phyloP scores from a whole-genome alignment of 2,113 vertebrate genomes.

The Rhynchopsitta pachyrhyncha region DNA sequence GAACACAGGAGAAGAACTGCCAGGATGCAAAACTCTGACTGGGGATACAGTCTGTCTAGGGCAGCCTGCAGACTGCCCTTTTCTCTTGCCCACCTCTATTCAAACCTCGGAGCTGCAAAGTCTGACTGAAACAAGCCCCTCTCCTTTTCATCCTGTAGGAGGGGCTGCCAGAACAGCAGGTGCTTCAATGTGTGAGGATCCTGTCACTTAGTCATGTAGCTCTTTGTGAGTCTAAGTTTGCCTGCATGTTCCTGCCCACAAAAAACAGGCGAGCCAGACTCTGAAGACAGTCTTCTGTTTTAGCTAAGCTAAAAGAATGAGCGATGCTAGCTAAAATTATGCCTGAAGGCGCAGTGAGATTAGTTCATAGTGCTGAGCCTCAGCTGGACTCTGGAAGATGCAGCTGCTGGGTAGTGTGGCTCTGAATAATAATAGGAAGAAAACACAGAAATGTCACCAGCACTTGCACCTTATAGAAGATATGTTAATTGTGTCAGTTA shows the following conservation, averaged over 20 bases:
- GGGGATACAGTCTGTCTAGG: background rate
- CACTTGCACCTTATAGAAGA: background rate
- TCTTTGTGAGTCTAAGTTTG: background rate
- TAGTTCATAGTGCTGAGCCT: conserved; percentile 44
- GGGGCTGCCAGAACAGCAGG: background rate
- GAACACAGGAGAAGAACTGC: background rate
- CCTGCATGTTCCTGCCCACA: background rate
- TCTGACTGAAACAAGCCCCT: background rate
- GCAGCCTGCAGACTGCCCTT: background rate
- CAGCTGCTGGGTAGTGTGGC: conserved; percentile 40
- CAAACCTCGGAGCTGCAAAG: background rate
- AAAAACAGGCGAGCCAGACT: background rate
- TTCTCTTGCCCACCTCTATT: background rate
- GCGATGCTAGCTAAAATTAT: background rate
- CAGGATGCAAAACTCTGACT: background rate
- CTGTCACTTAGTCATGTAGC: background rate
- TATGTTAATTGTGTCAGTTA: conserved; percentile 8
- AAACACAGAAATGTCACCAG: conserved; percentile 9
- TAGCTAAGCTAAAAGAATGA: background rate
- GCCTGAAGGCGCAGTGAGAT: conserved; percentile 52
- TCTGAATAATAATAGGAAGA: conserved; percentile 38
- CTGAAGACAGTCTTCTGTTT: background rate
- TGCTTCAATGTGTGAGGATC: background rate
- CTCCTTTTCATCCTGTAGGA: background rate
- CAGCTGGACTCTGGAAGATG: conserved; percentile 55